These are phyloP conservation scores for Tiphia femorata DNA, from an alignment of 2,888 invertebrate species.

Conservation along the genomic window DNA sequence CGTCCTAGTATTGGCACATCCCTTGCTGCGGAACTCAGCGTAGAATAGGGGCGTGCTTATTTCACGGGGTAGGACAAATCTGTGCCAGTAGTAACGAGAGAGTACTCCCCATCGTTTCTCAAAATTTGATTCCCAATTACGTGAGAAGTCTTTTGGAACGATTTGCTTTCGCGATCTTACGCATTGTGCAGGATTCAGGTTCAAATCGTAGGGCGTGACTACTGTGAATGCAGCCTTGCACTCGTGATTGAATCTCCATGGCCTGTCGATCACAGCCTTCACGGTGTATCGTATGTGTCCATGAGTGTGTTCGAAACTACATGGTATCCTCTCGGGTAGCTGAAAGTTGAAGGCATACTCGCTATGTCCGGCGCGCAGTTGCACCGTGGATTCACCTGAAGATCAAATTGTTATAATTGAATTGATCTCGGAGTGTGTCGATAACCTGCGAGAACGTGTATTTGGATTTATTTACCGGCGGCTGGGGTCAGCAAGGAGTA, in stretches of 20 bases:
- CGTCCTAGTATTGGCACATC: no score
- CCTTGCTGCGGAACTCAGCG: no score
- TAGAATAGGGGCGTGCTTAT: no score
- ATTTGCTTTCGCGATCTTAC: constrained; percentile 18
- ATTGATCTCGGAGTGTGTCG: not conserved
- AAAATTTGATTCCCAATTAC: no score
- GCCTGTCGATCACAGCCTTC: constrained; percentile 81
- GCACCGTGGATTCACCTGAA: not conserved
- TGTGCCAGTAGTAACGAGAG: no score
- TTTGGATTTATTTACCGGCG: not conserved
- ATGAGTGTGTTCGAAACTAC: constrained; percentile 77
- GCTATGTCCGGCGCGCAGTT: constrained; percentile 76
- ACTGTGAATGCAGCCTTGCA: constrained; percentile 73
- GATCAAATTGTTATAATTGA: not conserved
- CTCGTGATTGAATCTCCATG: constrained; percentile 86
- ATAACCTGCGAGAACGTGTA: not conserved
- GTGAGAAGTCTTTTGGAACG: no score
- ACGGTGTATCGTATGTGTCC: constrained; percentile 84
- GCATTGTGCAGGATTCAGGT: constrained; percentile 15
- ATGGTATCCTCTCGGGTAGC: constrained; percentile 80
- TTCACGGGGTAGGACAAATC: no score
- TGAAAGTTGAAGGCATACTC: constrained; percentile 83
- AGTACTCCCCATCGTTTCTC: no score
- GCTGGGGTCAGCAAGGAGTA: not conserved
- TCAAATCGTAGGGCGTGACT: constrained; percentile 21